These are phyloP conservation scores for Pteronotus mesoamericanus DNA, from an alignment of 2,797 vertebrate genomes.

Conservation along the genomic window DNA sequence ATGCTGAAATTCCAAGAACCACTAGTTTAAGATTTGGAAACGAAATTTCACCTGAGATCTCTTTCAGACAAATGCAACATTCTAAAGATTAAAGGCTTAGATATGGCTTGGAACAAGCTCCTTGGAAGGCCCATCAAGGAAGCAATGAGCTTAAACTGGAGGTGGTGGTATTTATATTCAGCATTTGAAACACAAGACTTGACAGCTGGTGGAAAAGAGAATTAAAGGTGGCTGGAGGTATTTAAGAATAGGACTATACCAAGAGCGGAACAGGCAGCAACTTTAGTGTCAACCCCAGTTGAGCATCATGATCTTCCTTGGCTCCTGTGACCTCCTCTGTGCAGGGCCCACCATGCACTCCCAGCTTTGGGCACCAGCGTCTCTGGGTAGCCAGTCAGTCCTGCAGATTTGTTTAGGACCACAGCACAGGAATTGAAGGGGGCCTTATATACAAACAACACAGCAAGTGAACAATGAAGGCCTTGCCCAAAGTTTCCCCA, in stretches of 20 bases:
- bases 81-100: neutral
- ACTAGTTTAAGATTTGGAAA: slow-evolving; percentile 62
- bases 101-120: neutral
- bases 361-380: neutral
- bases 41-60: slow-evolving; percentile 15
- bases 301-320: neutral
- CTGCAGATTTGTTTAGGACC: neutral
- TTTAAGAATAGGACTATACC: neutral
- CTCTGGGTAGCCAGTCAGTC: neutral
- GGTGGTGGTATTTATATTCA: neutral
- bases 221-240: no score
- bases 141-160: neutral
- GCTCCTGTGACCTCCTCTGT: neutral
- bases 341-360: no score
- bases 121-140: neutral
- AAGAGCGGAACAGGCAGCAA: neutral
- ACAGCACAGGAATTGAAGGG: fast-evolving
- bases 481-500: neutral
- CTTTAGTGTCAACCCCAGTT: fast-evolving
- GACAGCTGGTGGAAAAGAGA: neutral
- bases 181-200: neutral
- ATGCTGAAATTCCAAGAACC: slow-evolving; percentile 40
- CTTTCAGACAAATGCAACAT: neutral
- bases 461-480: neutral
- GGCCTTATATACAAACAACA: neutral